These are phyloP conservation scores for Ophraella communa DNA, from an alignment of 2,888 invertebrate species.

Conservation along the genomic window DNA sequence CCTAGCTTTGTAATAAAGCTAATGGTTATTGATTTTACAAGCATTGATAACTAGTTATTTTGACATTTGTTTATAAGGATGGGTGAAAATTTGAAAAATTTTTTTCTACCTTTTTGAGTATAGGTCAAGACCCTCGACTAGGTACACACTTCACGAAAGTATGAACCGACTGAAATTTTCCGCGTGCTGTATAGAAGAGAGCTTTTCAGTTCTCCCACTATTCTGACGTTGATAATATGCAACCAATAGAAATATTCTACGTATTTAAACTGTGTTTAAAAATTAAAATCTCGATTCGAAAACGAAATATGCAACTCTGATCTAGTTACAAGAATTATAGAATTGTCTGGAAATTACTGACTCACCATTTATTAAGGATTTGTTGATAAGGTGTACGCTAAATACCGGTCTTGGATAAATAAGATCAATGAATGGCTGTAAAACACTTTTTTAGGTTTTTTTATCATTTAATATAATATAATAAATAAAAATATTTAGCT, in stretches of 20 bases:
- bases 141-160: conserved; percentile 55
- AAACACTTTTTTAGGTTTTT: neutral
- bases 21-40: neutral
- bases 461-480: too few relatives aligned
- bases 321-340: conserved; percentile 7
- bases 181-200: conserved; percentile 51
- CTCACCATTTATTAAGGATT: neutral
- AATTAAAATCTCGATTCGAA: conserved; percentile 29
- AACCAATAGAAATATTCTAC: conserved; percentile 52
- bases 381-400: neutral
- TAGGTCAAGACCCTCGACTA: neutral
- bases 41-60: neutral
- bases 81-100: conserved; percentile 9
- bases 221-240: conserved; percentile 52
- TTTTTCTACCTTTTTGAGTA: conserved; percentile 13
- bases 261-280: conserved; percentile 40
- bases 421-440: neutral
- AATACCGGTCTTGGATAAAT: neutral
- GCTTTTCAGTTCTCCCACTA: conserved; percentile 53
- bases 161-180: conserved; percentile 53
- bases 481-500: too few relatives aligned
- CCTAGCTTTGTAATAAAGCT: neutral
- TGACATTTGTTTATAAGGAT: neutral
- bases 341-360: neutral
- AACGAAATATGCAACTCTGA: conserved; percentile 3